phyloP scores from a whole-genome alignment of 2,113 vertebrate species.

The Seriola aureovittata region DNA sequence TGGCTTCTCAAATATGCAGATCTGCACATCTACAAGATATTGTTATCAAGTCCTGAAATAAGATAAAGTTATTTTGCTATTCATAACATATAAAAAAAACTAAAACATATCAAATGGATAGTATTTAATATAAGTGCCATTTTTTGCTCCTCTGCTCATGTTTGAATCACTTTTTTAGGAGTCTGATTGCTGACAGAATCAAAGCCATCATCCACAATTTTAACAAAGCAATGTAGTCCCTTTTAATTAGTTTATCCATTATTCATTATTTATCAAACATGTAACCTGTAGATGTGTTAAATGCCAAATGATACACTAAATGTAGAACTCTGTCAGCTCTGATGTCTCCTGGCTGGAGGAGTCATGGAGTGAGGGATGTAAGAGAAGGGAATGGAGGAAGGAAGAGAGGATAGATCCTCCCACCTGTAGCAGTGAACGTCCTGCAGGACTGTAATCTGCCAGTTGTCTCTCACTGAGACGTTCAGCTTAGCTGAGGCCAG shows the following conservation, averaged over 20 bases:
- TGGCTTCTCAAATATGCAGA: background rate
- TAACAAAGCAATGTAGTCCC: conserved; percentile 9
- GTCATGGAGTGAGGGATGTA: conserved; percentile 26
- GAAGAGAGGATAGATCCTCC: conserved; percentile 62
- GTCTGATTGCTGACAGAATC: conserved; percentile 5
- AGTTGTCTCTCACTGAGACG: conserved; percentile 77
- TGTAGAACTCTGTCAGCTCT: conserved; percentile 14
- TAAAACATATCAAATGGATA: background rate
- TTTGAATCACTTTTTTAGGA: background rate
- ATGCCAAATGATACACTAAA: conserved; percentile 37
- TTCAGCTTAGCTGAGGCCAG: conserved; percentile 58
- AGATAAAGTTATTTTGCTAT: conserved; percentile 18
- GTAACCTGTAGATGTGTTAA: conserved; percentile 29
- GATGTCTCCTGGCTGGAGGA: conserved; percentile 46
- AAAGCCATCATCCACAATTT: conserved; percentile 13
- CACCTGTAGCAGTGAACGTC: conserved; percentile 75
- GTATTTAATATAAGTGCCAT: background rate
- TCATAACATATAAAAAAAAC: background rate
- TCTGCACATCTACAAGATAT: background rate
- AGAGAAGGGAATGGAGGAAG: conserved; percentile 22
- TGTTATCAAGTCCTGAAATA: background rate
- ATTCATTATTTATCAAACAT: conserved; percentile 34
- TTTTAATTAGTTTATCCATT: conserved; percentile 37
- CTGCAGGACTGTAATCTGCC: conserved; percentile 80
- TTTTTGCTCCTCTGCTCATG: background rate